Base-by-base conservation (phyloP, 2,797 vertebrate species). In the Lophius americanus region DNA sequence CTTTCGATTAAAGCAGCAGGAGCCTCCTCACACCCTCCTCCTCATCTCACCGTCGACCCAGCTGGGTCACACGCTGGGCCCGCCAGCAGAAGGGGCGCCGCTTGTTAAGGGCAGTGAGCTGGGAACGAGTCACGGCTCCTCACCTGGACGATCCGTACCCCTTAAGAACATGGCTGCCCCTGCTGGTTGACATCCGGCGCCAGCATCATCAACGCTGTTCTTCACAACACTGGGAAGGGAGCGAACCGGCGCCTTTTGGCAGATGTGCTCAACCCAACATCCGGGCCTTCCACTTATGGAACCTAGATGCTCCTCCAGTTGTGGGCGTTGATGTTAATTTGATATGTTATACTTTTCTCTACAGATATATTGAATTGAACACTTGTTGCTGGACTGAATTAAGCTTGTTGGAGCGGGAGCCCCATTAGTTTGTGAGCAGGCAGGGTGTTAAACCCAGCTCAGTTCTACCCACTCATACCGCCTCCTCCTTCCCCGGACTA, bases 71-170 rank as follows among this genome's bases (percentile, higher is more conserved):
- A 82, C 86, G 85, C 85, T 78, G 81, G 35, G 78, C 67, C 75
- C 68, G 82, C 86, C 73, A 75, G 83, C 77, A 86, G 88, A 90
- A 90, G 90, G 87, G 84, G 73, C 89, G 85, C 61, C 46, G 88
- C 90, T 92, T 83, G 86, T 92, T 92, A 92, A 89, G 85, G 75
- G 81, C 82, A 89, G 83, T 65, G 89, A 89, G 88, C 88, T 89
- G 85, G 85, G 85, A 88, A 88, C 91, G 86, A 92, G 87, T 92
- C 91, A 89, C 76, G 67, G 86, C 81, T 61, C 81, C 82, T 82
- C 89, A 90, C 82, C 75, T 86, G 81, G 66, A 63, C 14, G 70
- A 80, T 82, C 84, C 76, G 73, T 72, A 83, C 78, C 76, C 42
- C 42, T 64, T 73, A 73, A 81, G 83, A 85, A 85, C 84, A 82